phyloP scores from a whole-genome alignment of 2,113 vertebrate species.

The Heteronetta atricapilla region DNA sequence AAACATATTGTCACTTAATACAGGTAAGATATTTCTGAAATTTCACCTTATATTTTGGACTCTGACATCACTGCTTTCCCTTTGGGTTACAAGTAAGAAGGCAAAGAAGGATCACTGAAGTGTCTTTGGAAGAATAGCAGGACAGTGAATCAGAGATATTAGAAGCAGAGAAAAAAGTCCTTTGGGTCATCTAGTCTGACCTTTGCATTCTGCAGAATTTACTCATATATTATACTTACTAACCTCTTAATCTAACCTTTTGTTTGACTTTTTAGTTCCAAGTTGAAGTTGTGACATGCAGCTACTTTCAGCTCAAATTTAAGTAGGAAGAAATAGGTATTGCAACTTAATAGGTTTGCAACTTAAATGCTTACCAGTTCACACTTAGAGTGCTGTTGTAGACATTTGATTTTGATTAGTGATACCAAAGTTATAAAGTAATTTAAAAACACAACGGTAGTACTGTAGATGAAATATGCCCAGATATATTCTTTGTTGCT shows the following conservation, averaged over 20 bases:
- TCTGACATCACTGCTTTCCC: background rate
- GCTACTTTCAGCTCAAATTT: background rate
- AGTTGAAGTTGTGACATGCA: background rate
- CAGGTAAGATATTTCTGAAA: background rate
- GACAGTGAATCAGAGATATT: background rate
- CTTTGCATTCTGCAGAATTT: background rate
- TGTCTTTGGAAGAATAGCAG: background rate
- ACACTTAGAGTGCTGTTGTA: background rate
- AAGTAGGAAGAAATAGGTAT: background rate
- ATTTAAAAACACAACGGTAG: background rate
- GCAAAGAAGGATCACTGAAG: background rate
- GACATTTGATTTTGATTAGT: background rate
- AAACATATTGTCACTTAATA: background rate
- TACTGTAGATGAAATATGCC: background rate
- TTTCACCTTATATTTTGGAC: background rate
- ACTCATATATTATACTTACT: background rate
- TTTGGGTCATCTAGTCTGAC: background rate
- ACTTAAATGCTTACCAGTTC: background rate
- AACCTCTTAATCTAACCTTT: background rate
- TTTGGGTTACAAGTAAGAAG: background rate
- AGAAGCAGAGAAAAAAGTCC: background rate
- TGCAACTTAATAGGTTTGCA: background rate
- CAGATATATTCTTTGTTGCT: background rate
- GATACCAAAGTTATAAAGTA: background rate
- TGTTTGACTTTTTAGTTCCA: background rate